Base-by-base conservation (phyloP, 2,888 invertebrate species). In the Thumatha senex region DNA sequence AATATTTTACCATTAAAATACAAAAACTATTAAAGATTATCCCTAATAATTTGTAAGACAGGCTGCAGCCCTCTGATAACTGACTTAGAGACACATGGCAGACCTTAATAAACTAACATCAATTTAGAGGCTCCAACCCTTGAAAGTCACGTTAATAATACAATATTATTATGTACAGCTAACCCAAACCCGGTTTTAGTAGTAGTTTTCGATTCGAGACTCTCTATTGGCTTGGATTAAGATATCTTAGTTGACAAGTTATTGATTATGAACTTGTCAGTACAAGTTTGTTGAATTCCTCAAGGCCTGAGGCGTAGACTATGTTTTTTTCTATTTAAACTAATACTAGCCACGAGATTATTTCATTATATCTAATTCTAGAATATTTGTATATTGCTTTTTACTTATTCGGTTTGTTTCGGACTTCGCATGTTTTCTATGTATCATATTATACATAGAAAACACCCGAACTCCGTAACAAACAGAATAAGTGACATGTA, bases 251-350 rank as follows among this genome's bases (percentile, higher is more conserved):
- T 12, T 44, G 45, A 58, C 13, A 51, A 61, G 58, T 56, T 72
- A 73, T 72, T 69, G 67, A 72, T 68, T n/a, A n/a, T n/a, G n/a
- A n/a, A n/a, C 69, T 45, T 46, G 50, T 56, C 49, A 52, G 55
- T 48, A 55, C 62, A 55, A 62, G 58, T 63, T 58, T 61, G 58
- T 36, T 53, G 31, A 51, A 33, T 59, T 5, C 18, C 50, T 55
- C 40, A 51, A 39, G 56, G 41, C 47, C 51, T 56, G 46, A 50
- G 50, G 44, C 58, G 58, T 54, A 56, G 58, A 60, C 63, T 56
- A 52, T 51, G 49, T 52, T 52, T 48, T 46, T 48, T 55, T 56
- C 7, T n/a, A n/a, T n/a, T n/a, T 2, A n/a, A 4, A n/a, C 34
- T 34, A 34, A 24, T 24, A 24, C 3, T 5, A 24, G 5, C 18